Percentiles rank a stretch among this genome's conserved stretches.
These are phyloP conservation scores for Teleopsis dalmanni DNA, from an alignment of 1,140 invertebrate genomes.

Conservation along the genomic window DNA sequence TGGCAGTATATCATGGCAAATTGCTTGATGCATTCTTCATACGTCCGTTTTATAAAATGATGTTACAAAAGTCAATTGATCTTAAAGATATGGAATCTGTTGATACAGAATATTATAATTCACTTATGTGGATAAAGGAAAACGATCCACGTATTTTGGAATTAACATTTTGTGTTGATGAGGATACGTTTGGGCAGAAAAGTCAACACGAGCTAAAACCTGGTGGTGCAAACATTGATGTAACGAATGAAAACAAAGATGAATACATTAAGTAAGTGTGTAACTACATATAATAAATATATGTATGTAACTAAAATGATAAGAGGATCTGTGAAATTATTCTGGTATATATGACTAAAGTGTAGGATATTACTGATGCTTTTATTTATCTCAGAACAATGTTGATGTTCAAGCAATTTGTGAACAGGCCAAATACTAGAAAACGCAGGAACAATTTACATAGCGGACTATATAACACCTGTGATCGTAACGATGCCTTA, in stretches of 20 bases:
- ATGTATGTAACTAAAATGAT: background rate
- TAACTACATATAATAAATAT: background rate
- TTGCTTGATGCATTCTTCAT: slow-evolving; percentile 93
- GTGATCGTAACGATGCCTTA: too few relatives aligned
- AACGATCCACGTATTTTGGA: slow-evolving; percentile 94
- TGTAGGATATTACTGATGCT: too few relatives aligned
- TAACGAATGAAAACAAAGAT: slow-evolving; percentile 93
- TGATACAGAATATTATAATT: slow-evolving; percentile 98
- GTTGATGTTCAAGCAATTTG: too few relatives aligned
- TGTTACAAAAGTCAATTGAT: slow-evolving; percentile 89
- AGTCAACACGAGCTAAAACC: slow-evolving; percentile 87
- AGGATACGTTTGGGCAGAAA: slow-evolving; percentile 92
- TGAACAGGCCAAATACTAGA: too few relatives aligned
- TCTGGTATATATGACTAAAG: slow-evolving; percentile 53
- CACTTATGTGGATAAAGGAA: slow-evolving; percentile 69
- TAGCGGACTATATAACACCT: too few relatives aligned
- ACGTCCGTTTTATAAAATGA: slow-evolving; percentile 99
- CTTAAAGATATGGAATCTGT: slow-evolving; percentile 98
- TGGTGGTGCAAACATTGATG: slow-evolving; percentile 79
- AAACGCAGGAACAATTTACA: too few relatives aligned
- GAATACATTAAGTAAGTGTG: slow-evolving; percentile 86
- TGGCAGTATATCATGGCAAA: slow-evolving; percentile 99
- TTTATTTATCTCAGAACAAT: too few relatives aligned
- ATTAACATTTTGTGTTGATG: slow-evolving; percentile 91
- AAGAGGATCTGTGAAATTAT: background rate